Percentiles rank a stretch among this genome's conserved stretches.
These are phyloP conservation scores for Xestobium rufovillosum DNA, from an alignment of 2,888 invertebrate genomes.

Conservation along the genomic window DNA sequence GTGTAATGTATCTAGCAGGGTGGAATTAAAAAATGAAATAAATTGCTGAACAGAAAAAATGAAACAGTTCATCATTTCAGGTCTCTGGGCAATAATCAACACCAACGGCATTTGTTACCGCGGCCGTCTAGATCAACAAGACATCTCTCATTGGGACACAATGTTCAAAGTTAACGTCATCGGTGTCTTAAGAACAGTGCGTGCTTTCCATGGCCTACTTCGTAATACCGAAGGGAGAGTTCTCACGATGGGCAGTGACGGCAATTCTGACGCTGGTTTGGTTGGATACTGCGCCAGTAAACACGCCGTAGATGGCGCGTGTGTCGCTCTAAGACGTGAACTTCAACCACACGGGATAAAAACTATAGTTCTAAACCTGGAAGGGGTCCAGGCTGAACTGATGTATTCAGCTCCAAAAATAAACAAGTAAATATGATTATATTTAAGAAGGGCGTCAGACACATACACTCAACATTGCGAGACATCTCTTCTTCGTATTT, in stretches of 20 bases:
- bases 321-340: conserved; percentile 62
- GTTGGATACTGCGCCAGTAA: conserved; percentile 54
- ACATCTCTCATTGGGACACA: conserved; percentile 62
- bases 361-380: conserved; percentile 69
- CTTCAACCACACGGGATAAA: conserved; percentile 62
- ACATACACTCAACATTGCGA: background rate
- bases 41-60: background rate
- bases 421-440: conserved; percentile 36
- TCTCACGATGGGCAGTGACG: conserved; percentile 58
- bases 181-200: conserved; percentile 63
- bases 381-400: conserved; percentile 56
- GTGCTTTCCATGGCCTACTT: conserved; percentile 67
- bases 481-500: too few relatives aligned
- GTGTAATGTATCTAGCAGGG: conserved; percentile 5
- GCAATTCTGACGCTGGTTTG: conserved; percentile 45
- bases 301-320: conserved; percentile 75
- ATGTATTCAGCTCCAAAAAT: conserved; percentile 59
- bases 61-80: conserved; percentile 42
- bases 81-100: conserved; percentile 76
- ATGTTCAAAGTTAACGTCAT: conserved; percentile 64
- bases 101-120: conserved; percentile 71
- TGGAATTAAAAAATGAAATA: background rate
- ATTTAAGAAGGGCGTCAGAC: background rate
- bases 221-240: conserved; percentile 59
- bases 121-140: conserved; percentile 61